A percentile compares a stretch with the other conserved stretches of the same genome.
Evolutionary conservation across 2,797 vertebrate genomes (phyloP).

Genomic region (Champsocephalus esox): DNA sequence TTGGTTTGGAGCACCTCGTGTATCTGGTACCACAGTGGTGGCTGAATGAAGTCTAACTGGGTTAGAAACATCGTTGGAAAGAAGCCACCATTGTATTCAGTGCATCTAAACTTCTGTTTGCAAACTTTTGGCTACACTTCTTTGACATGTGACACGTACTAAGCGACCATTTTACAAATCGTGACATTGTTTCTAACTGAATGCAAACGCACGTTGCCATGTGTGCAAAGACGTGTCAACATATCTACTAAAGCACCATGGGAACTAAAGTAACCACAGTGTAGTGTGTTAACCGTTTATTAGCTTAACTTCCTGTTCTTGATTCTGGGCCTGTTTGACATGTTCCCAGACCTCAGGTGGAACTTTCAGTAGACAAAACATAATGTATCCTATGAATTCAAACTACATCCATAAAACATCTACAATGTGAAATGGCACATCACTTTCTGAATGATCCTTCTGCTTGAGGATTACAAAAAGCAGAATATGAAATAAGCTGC

Average conservation of each 20-base stretch:
- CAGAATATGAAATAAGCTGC: background rate
- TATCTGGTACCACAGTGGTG: background rate
- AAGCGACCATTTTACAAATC: background rate
- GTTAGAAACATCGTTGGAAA: background rate
- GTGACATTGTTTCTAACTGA: too few relatives aligned
- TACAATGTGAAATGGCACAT: background rate
- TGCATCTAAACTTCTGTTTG: background rate
- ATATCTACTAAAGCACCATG: too few relatives aligned
- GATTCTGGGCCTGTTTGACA: background rate
- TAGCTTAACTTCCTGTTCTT: background rate
- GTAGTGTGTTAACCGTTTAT: too few relatives aligned
- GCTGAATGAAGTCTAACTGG: background rate
- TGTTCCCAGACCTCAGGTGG: background rate
- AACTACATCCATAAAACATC: background rate
- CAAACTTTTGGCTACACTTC: too few relatives aligned
- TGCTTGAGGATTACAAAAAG: background rate
- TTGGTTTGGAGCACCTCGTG: background rate
- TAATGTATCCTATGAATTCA: background rate
- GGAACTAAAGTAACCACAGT: too few relatives aligned
- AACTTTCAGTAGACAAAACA: background rate
- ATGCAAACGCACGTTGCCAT: too few relatives aligned
- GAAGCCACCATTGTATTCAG: background rate
- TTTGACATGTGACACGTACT: too few relatives aligned
- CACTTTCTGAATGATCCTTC: background rate
- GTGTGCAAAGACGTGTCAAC: too few relatives aligned